Evolutionary conservation across 2,113 vertebrate genomes (phyloP), one percentile per base, ranked within the genome.

Genomic region (Excalfactoria chinensis): DNA sequence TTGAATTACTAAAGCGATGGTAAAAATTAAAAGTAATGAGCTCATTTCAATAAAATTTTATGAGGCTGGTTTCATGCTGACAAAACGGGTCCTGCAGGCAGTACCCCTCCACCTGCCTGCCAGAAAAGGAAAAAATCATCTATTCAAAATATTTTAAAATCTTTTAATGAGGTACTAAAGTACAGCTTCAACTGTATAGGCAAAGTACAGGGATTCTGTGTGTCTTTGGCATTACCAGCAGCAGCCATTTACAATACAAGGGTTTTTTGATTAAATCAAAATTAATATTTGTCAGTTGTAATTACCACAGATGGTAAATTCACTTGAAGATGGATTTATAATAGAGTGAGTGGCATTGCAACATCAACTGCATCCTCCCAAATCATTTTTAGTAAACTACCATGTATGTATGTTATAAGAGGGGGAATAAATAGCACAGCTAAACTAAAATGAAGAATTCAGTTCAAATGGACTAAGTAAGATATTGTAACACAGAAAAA

Each of bases 11-110:
- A 85, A 83, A 89, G 76, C 96, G 78, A 35, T 0, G 20, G 91
- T 94, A 94, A 79, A 97, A 94, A 95, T 90, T 94, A 95, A 97
- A 95, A 95, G 86, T 95, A 95, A 97, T 95, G 94, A 95, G 90
- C 91, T 97, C 95, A 90, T 94, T 96, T 95, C 95, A 93, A 96
- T 97, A 97, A 97, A 97, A 85, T 75, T 97, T 98, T 96, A 96
- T 89, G 85, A 95, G 94, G 55, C 85, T 79, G 70, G 67, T 95
- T 97, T 95, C 91, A 94, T 89, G 90, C 92, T 95, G 94, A 83
- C 86, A 96, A 86, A 96, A 85, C 26, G 44, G 83, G 82, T 81
- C 82, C 92, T 95, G 79, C 56, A 85, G 92, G 87, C 94, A 95
- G 71, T 75, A 83, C 58, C 62, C 37, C 60, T 94, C 70, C 85